Evolutionary conservation across 2,888 invertebrate genomes (phyloP).

Genomic region (Corythucha ciliata): DNA sequence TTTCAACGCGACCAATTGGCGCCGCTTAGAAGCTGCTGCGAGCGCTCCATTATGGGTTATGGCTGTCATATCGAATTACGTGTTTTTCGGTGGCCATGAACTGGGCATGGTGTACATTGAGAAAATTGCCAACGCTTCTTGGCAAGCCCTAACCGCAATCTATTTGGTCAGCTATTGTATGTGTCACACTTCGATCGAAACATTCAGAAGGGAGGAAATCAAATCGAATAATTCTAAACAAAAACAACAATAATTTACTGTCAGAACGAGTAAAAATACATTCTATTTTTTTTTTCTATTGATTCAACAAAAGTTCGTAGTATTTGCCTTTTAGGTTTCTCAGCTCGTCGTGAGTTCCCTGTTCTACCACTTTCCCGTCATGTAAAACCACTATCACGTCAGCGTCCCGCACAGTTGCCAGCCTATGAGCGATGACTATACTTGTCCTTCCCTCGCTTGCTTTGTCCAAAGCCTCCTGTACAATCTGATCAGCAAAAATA

Average conservation of each 20-base stretch:
- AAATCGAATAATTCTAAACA: too few relatives aligned
- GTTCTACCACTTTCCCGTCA: too few relatives aligned
- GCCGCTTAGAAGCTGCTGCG: constrained; percentile 57
- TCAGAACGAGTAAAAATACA: too few relatives aligned
- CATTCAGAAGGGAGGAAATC: constrained; percentile 17
- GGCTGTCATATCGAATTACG: constrained; percentile 78
- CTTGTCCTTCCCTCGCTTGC: constrained; percentile 73
- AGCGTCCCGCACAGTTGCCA: constrained; percentile 74
- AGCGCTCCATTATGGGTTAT: constrained; percentile 65
- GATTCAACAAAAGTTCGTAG: too few relatives aligned
- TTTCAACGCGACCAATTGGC: constrained; percentile 41
- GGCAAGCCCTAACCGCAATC: constrained; percentile 36
- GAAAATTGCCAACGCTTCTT: constrained; percentile 48
- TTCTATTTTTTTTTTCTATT: too few relatives aligned
- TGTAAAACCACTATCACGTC: constrained; percentile 63
- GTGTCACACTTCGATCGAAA: constrained; percentile 49
- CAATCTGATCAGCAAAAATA: too few relatives aligned
- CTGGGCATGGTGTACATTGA: constrained; percentile 63
- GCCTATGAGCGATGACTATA: constrained; percentile 76
- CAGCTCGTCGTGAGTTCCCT: too few relatives aligned
- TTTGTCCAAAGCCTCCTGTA: constrained; percentile 74
- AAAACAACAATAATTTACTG: too few relatives aligned
- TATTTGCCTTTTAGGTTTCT: too few relatives aligned
- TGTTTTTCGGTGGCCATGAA: constrained; percentile 68
- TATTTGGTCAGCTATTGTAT: constrained; percentile 47